Conservation (phyloP, 1,140 invertebrate genomes). For the Lepidostoma basale region DNA sequence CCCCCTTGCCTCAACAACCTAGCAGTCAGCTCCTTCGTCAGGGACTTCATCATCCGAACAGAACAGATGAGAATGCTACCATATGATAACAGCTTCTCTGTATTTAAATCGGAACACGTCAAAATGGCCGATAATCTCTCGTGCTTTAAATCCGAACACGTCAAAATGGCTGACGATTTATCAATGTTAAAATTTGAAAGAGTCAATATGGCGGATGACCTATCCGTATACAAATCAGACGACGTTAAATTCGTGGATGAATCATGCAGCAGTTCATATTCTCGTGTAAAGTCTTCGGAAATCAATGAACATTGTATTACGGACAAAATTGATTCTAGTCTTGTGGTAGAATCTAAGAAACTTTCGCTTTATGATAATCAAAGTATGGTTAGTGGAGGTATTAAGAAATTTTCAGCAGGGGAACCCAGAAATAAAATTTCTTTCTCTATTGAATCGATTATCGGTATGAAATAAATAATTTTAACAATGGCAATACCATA, state of each 20-base stretch:
- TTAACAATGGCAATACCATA: not conserved
- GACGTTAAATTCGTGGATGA: not conserved
- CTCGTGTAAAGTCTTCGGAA: not conserved
- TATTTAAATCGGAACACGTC: not conserved
- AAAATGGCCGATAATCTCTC: slow-evolving; percentile 6
- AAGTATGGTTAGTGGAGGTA: not conserved
- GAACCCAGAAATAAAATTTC: slow-evolving; percentile 54
- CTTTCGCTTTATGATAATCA: slow-evolving; percentile 5
- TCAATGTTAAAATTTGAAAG: not conserved
- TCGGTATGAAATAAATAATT: slow-evolving; percentile 57
- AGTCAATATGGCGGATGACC: not conserved
- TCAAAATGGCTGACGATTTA: slow-evolving; percentile 1
- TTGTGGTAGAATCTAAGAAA: not conserved
- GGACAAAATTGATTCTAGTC: no score
- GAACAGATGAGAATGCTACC: slow-evolving; percentile 39
- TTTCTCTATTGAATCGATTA: slow-evolving; percentile 67
- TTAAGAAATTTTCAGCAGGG: slow-evolving; percentile 28
- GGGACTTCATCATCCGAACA: slow-evolving; percentile 36
- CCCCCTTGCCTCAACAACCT: slow-evolving; percentile 31
- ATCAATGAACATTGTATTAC: not conserved
- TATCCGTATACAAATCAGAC: not conserved
- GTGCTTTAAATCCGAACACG: not conserved
- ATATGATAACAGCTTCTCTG: not conserved
- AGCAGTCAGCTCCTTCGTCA: slow-evolving; percentile 40
- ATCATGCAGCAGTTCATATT: not conserved